Base-by-base conservation (phyloP, 1,140 invertebrate species). In the Drosophila mojavensis region DNA sequence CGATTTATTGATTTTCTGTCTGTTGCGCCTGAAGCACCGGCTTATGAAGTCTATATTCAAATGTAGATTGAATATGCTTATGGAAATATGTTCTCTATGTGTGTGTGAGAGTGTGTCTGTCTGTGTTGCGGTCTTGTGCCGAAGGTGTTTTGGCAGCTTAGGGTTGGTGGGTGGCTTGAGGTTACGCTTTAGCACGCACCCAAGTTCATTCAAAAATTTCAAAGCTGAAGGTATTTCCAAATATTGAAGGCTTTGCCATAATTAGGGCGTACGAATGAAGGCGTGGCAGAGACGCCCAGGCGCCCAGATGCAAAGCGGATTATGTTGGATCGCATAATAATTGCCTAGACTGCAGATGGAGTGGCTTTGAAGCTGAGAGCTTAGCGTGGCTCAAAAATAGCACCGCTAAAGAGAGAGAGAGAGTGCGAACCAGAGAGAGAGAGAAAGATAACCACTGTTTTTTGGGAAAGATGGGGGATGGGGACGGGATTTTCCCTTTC, bases 1-100 rank as follows among this genome's bases (percentile, higher is more conserved):
- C 64, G 79, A 85, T 81, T 86, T 85, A 85, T 85, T 85, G 82
- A 85, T 85, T 85, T 85, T 86, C 82, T 81, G 81, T 79, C 82
- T 68, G 33, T 24, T 33, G 24, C 7, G 50, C 24, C 10, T 15
- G 4, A 9, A 24, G 7, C 13, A 11, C 30, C 10, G 39, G 39
- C 48, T 47, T 58, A 58, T 48, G 28, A 50, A 54, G 55, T 41
- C 56, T 61, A 73, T 68, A 73, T 68, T 68, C 56, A 73, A 67
- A 68, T 68, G 56, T 45, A 36, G 47, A 67, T 66, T 59, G 63
- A 53, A 66, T 54, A 56, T 36, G 43, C 43, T 17, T 47, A 47
- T 36, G 33, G 33, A 36, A 45, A 36, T 11, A 17, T 11, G n/a
- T 55, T 33, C 3, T 9, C 28, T 53, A 51, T 63, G 11, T 33